phyloP scores from a whole-genome alignment of 1,140 invertebrate species.

The Leptinotarsa undecemlineata region DNA sequence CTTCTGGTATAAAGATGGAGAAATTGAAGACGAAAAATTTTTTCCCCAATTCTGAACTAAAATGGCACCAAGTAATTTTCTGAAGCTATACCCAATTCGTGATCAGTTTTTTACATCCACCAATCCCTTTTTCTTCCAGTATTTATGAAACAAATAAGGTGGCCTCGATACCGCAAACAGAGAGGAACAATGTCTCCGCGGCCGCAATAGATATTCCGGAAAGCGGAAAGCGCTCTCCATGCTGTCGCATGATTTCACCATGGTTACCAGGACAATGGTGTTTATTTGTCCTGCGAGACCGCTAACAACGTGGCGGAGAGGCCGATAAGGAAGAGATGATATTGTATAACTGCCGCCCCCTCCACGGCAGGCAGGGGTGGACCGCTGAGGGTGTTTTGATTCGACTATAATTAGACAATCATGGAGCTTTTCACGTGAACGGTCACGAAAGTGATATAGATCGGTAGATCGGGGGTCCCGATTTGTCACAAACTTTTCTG shows the following conservation, averaged over 20 bases:
- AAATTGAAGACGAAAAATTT: no score
- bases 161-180: background rate
- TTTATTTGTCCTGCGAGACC: slow-evolving; percentile 57
- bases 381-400: slow-evolving; percentile 9
- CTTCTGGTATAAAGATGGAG: no score
- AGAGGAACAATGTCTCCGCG: slow-evolving; percentile 12
- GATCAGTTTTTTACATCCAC: no score
- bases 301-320: slow-evolving; percentile 55
- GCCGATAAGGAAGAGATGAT: slow-evolving; percentile 55
- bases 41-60: no score
- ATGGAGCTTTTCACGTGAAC: background rate
- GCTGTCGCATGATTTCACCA: slow-evolving; percentile 56
- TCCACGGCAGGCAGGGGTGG: slow-evolving; percentile 20
- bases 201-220: slow-evolving; percentile 25
- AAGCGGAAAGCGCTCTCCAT: slow-evolving; percentile 46
- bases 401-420: slow-evolving; percentile 6
- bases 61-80: no score
- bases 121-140: no score
- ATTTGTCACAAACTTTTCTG: no score
- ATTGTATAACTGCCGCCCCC: slow-evolving; percentile 48
- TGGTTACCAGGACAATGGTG: slow-evolving; percentile 57
- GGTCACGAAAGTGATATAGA: background rate
- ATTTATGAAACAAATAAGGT: no score
- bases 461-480: background rate
- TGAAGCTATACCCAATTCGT: no score